Percentiles rank a stretch among this genome's conserved stretches.
Conservation (phyloP, 1,140 invertebrate genomes). For the Panagrolaimus sp. region DNA sequence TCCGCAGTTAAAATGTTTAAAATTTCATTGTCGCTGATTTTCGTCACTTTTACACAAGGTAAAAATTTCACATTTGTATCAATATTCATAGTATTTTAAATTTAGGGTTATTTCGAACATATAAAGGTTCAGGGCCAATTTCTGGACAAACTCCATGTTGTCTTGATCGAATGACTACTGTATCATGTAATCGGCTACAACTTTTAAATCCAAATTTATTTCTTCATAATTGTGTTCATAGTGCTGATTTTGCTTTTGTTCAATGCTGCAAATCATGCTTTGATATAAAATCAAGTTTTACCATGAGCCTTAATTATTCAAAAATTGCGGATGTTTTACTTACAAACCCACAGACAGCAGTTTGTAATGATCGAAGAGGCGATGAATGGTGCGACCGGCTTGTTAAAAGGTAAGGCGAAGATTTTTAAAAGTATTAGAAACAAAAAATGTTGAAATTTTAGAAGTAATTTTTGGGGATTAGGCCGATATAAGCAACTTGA, state of each 20-base stretch:
- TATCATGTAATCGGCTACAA: conserved; percentile 40
- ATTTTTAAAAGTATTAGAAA: not conserved
- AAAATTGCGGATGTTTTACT: conserved; percentile 32
- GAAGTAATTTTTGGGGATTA: conserved; percentile 22
- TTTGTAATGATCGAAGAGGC: conserved; percentile 38
- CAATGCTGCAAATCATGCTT: conserved; percentile 49
- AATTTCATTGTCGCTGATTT: not conserved
- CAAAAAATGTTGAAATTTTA: conserved; percentile 21
- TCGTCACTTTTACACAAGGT: not conserved
- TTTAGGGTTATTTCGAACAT: not conserved
- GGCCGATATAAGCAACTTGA: conserved; percentile 25
- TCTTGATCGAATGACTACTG: conserved; percentile 39
- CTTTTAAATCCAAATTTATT: conserved; percentile 35
- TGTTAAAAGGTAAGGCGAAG: conserved; percentile 30
- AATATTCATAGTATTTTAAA: too few species aligned
- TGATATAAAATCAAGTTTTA: conserved; percentile 24
- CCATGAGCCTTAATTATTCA: conserved; percentile 31
- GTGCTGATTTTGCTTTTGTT: conserved; percentile 48
- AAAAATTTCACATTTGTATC: not conserved
- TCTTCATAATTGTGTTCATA: conserved; percentile 35
- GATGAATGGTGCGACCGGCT: conserved; percentile 38
- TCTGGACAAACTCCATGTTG: conserved; percentile 49
- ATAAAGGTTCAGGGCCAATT: conserved; percentile 25
- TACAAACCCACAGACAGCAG: conserved; percentile 26
- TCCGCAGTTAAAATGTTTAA: not conserved